Percentiles rank a stretch among this genome's conserved stretches.
phyloP scores from a whole-genome alignment of 2,113 vertebrate species.

The Carassius gibelio region DNA sequence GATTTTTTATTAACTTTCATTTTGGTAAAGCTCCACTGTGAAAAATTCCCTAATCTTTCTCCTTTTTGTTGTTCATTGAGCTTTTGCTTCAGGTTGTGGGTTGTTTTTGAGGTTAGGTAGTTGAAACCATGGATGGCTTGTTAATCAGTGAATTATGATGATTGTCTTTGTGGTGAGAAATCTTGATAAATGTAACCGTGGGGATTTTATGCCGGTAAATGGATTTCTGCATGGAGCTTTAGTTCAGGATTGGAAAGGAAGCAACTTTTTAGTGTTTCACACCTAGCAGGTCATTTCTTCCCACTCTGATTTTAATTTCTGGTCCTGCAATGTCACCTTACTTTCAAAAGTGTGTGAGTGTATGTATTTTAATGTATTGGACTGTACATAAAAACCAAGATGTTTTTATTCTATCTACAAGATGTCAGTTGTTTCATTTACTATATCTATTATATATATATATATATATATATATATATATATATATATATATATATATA shows the following conservation, averaged over 20 bases:
- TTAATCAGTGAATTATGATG: conserved; percentile 23
- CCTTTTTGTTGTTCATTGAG: conserved; percentile 20
- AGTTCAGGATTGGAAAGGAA: conserved; percentile 18
- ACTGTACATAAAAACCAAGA: conserved; percentile 70
- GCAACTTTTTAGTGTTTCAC: conserved; percentile 27
- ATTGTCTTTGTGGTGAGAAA: conserved; percentile 25
- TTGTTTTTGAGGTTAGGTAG: not conserved
- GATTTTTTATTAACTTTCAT: not conserved
- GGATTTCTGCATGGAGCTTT: conserved; percentile 8
- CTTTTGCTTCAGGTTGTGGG: not conserved
- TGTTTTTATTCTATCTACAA: conserved; percentile 72
- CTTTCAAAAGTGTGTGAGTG: conserved; percentile 70
- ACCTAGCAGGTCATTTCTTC: conserved; percentile 39
- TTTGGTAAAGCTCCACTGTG: conserved; percentile 31
- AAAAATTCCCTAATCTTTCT: conserved; percentile 36
- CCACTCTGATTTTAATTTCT: conserved; percentile 51
- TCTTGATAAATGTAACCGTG: conserved; percentile 11
- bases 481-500: not conserved
- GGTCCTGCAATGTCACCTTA: conserved; percentile 61
- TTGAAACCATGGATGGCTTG: conserved; percentile 27
- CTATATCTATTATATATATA: conserved; percentile 61
- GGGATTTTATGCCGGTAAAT: not conserved
- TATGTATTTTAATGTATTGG: conserved; percentile 69
- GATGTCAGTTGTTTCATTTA: conserved; percentile 65
- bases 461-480: not conserved